phyloP scores from a whole-genome alignment of 2,797 vertebrate genomes.

The Distichodus sexfasciatus region DNA sequence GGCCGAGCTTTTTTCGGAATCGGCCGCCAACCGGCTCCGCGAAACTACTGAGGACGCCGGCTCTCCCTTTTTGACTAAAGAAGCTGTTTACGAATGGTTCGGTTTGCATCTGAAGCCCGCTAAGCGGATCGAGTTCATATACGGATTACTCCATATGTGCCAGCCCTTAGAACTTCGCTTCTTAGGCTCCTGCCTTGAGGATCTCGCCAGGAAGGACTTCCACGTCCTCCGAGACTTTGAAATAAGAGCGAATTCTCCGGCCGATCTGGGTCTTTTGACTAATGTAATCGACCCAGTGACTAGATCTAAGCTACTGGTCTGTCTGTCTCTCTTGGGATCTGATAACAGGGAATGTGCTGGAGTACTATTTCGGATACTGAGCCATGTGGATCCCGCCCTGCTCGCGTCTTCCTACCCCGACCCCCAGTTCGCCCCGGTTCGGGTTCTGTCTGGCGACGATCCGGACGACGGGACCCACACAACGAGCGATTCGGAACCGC shows the following conservation, averaged over 20 bases:
- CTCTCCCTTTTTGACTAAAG: conserved; percentile 73
- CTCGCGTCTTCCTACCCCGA: conserved; percentile 54
- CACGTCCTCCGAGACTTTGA: conserved; percentile 84
- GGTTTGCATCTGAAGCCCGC: conserved; percentile 85
- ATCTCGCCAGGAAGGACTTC: conserved; percentile 84
- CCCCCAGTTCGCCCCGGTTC: conserved; percentile 39
- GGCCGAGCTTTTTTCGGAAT: conserved; percentile 61
- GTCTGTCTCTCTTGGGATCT: conserved; percentile 86
- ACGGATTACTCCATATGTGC: conserved; percentile 89
- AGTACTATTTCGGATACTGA: conserved; percentile 85
- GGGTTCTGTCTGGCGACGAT: conserved; percentile 50
- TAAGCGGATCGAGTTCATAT: conserved; percentile 88
- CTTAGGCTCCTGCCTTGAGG: conserved; percentile 84
- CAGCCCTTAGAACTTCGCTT: conserved; percentile 90
- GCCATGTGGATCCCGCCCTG: conserved; percentile 77
- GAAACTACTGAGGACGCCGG: conserved; percentile 1
- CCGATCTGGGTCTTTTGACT: conserved; percentile 66
- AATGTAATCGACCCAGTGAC: conserved; percentile 82
- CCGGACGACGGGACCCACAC: conserved; percentile 48
- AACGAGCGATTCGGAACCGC: conserved; percentile 55
- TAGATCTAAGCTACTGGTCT: conserved; percentile 86
- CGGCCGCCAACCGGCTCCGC: conserved; percentile 49
- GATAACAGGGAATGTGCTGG: conserved; percentile 91
- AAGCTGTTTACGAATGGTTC: conserved; percentile 90
- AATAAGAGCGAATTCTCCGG: conserved; percentile 77